Evolutionary conservation across 2,888 invertebrate species (phyloP).

Genomic region (Melieria crassipennis): DNA sequence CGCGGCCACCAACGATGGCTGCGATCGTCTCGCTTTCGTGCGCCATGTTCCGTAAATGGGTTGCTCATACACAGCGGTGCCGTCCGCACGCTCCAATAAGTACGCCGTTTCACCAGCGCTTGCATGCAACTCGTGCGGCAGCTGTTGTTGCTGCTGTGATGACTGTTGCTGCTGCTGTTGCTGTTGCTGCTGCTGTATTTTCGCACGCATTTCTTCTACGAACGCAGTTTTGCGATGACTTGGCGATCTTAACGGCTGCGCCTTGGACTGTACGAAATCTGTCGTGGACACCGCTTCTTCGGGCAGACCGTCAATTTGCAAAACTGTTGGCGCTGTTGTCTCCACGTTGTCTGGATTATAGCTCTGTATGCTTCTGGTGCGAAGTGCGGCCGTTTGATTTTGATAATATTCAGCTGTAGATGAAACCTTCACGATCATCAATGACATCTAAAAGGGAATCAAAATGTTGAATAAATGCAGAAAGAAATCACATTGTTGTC

Average conservation of each 20-base stretch:
- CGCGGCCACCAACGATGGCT: constrained; percentile 33
- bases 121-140: constrained; percentile 50
- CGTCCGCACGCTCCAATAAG: constrained; percentile 61
- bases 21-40: constrained; percentile 63
- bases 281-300: constrained; percentile 21
- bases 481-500: constrained; percentile 20
- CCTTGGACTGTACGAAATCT: constrained; percentile 38
- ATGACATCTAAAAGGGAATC: constrained; percentile 53
- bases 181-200: constrained; percentile 54
- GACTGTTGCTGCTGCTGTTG: constrained; percentile 51
- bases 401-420: constrained; percentile 57
- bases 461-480: constrained; percentile 30
- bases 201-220: constrained; percentile 58
- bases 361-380: constrained; percentile 35
- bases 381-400: constrained; percentile 48
- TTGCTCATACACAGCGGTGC: constrained; percentile 43
- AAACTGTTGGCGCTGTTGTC: constrained; percentile 24
- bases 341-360: constrained; percentile 38
- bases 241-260: constrained; percentile 36
- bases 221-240: constrained; percentile 19
- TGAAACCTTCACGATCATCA: constrained; percentile 62
- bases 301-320: constrained; percentile 28
- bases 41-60: constrained; percentile 62
- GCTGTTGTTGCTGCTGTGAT: constrained; percentile 49
- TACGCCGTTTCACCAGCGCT: constrained; percentile 57